Evolutionary conservation across 2,797 vertebrate genomes (phyloP).

Genomic region (Corythornis leucogaster): DNA sequence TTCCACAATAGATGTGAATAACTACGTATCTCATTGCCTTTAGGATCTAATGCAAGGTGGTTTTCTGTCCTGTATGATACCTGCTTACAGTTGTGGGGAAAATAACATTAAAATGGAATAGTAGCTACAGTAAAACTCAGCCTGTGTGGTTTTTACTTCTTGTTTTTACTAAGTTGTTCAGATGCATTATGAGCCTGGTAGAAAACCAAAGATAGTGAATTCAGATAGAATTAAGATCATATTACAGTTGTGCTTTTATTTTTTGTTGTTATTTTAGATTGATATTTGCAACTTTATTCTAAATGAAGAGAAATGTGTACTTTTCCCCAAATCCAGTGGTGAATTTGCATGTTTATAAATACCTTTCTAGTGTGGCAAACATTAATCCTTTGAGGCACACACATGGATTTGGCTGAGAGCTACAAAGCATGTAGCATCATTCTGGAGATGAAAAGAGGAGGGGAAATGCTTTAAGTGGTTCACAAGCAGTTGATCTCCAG

Average conservation of each 20-base stretch:
- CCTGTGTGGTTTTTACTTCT: fast-evolving
- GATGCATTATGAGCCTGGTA: not conserved
- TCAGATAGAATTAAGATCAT: not conserved
- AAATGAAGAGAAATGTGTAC: not conserved
- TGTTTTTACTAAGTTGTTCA: not conserved
- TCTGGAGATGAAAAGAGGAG: not conserved
- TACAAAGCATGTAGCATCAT: not conserved
- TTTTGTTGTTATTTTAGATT: not conserved
- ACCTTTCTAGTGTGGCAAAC: not conserved
- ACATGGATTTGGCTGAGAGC: not conserved
- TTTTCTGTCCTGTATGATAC: not conserved
- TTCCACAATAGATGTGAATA: not conserved
- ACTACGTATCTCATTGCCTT: not conserved
- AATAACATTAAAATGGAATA: not conserved
- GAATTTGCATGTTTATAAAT: not conserved
- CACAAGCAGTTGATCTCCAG: not conserved
- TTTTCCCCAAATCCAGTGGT: not conserved
- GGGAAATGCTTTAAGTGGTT: not conserved
- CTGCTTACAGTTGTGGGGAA: not conserved
- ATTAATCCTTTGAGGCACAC: not conserved
- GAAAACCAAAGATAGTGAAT: not conserved
- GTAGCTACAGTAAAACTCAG: not conserved
- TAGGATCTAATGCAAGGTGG: not conserved
- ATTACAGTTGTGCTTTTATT: not conserved
- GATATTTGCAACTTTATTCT: not conserved